Conservation (phyloP, 2,888 invertebrate genomes). For the Cataglyphis cursor region DNA sequence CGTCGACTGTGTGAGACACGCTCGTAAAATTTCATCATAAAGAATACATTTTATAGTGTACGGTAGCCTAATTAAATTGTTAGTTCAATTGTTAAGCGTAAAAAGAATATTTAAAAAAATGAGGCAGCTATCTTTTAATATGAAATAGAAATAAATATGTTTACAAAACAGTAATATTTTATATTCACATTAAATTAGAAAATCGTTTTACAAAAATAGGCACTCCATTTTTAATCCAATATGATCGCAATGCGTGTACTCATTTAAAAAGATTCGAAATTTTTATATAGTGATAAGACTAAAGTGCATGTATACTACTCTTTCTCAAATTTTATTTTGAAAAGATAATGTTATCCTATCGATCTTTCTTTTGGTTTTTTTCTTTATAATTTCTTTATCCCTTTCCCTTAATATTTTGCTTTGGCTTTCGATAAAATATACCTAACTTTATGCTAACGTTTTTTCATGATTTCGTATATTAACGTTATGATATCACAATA, state of each 20-base stretch:
- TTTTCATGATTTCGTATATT: background rate
- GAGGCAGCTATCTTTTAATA: background rate
- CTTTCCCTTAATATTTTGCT: background rate
- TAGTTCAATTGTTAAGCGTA: background rate
- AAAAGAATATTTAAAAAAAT: background rate
- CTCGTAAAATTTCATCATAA: conserved; percentile 54
- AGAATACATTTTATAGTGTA: conserved; percentile 34
- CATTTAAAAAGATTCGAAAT: background rate
- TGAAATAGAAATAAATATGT: background rate
- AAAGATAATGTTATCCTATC: background rate
- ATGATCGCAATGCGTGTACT: background rate
- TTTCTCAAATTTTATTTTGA: background rate
- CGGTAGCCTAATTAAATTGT: conserved; percentile 42
- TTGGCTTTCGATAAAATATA: background rate
- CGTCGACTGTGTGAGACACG: conserved; percentile 56
- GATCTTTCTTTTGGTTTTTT: background rate
- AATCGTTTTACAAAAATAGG: background rate
- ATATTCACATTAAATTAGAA: background rate
- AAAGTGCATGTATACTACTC: background rate
- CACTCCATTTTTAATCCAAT: background rate
- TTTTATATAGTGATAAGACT: background rate
- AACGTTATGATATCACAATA: background rate
- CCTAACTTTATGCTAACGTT: background rate
- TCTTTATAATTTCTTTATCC: background rate
- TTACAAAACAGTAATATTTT: background rate